A percentile compares a stretch with the other conserved stretches of the same genome.
These are phyloP conservation scores for Pyrrhia umbra DNA, from an alignment of 2,888 invertebrate species.

Conservation along the genomic window DNA sequence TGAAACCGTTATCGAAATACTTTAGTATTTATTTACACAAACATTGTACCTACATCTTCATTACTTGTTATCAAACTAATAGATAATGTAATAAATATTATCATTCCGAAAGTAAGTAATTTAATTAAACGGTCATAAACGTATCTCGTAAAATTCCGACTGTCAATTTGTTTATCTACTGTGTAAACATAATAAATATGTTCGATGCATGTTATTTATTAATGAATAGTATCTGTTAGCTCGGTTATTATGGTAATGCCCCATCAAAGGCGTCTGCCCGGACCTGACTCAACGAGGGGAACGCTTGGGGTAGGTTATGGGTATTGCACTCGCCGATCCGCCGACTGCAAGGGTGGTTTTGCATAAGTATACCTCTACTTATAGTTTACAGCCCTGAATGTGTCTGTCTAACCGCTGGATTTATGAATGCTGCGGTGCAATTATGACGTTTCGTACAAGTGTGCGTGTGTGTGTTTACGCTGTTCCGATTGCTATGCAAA, in stretches of 20 bases:
- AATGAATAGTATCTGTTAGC: slow-evolving; percentile 68
- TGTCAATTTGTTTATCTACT: slow-evolving; percentile 60
- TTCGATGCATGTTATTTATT: slow-evolving; percentile 63
- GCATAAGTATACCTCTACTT: slow-evolving; percentile 81
- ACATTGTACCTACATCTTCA: slow-evolving; percentile 33
- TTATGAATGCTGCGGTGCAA: slow-evolving; percentile 83
- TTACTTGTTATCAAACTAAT: slow-evolving; percentile 48
- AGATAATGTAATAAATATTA: slow-evolving; percentile 34
- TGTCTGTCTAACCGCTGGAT: slow-evolving; percentile 84
- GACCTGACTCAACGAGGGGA: slow-evolving; percentile 86
- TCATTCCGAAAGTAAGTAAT: slow-evolving; percentile 38
- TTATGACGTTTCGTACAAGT: slow-evolving; percentile 77
- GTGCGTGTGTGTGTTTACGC: slow-evolving; percentile 66
- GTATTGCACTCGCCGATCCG: slow-evolving; percentile 85
- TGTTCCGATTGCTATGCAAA: slow-evolving; percentile 58
- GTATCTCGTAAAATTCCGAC: slow-evolving; percentile 51
- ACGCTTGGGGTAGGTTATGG: slow-evolving; percentile 87
- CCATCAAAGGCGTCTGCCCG: slow-evolving; percentile 84
- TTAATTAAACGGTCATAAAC: slow-evolving; percentile 51
- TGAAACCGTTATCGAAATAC: slow-evolving; percentile 43
- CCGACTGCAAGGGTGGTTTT: slow-evolving; percentile 85
- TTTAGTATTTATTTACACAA: slow-evolving; percentile 38
- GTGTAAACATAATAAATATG: slow-evolving; percentile 56
- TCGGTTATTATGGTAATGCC: slow-evolving; percentile 84
- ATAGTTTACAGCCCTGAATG: slow-evolving; percentile 78